These are phyloP conservation scores for Sebastes steindachneri DNA, from an alignment of 2,797 vertebrate species.

Conservation along the genomic window DNA sequence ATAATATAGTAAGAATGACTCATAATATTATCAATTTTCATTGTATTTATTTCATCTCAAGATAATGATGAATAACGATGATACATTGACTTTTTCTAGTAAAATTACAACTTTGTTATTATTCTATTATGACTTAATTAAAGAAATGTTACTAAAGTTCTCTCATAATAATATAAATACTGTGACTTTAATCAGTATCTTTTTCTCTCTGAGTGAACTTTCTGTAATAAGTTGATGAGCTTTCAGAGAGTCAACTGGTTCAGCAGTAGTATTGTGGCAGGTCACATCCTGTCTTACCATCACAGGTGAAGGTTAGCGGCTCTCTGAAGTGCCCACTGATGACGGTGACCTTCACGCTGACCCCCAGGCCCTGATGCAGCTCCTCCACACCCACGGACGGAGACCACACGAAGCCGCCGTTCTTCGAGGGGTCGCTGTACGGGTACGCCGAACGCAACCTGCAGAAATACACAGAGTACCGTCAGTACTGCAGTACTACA, in stretches of 20 bases:
- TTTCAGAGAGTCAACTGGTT: too few relatives aligned
- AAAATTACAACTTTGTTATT: too few relatives aligned
- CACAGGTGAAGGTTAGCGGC: slow-evolving; percentile 94
- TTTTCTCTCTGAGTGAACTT: too few relatives aligned
- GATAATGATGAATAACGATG: too few relatives aligned
- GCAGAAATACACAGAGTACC: neutral
- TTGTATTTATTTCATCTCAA: neutral
- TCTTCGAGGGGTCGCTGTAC: slow-evolving; percentile 75
- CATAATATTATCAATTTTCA: neutral
- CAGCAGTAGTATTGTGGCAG: neutral
- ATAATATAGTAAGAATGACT: neutral
- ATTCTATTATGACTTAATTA: too few relatives aligned
- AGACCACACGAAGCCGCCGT: slow-evolving; percentile 90
- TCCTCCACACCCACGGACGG: slow-evolving; percentile 85
- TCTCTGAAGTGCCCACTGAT: slow-evolving; percentile 87
- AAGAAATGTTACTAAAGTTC: too few relatives aligned
- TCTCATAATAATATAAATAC: too few relatives aligned
- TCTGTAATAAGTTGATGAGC: too few relatives aligned
- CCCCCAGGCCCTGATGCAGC: slow-evolving; percentile 86
- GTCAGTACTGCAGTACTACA: neutral
- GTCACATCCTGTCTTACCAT: slow-evolving; percentile 81
- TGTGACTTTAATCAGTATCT: too few relatives aligned
- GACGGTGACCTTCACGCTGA: slow-evolving; percentile 92
- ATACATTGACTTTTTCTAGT: too few relatives aligned
- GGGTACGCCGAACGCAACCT: slow-evolving; percentile 88